Evolutionary conservation across 2,888 invertebrate species (phyloP), one percentile per base, ranked within the genome.

Genomic region (Drosophila borborema): DNA sequence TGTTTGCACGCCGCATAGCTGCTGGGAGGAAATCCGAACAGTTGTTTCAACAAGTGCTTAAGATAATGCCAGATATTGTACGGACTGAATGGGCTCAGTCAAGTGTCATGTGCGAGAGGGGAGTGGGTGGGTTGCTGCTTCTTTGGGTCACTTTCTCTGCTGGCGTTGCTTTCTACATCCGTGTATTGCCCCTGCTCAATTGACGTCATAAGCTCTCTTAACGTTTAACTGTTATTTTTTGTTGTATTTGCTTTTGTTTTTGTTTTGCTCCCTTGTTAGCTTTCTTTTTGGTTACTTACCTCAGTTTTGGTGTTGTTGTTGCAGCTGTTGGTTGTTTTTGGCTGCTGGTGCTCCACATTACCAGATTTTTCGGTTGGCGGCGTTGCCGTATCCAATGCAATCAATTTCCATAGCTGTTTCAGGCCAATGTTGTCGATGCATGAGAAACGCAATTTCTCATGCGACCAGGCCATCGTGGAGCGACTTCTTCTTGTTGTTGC

Each of bases 401-500:
- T 92, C 72, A 93, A 77, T 80, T 92, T 93, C 93, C 93, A 93
- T 58, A 93, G 81, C 80, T 93, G 92, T 80, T 92, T 91, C 60
- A 93, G 86, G 64, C 93, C 92, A 80, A 92, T 92, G 82, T 92
- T 92, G 79, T 93, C 93, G 75, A 92, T 91, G 81, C 92, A 93
- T 59, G 92, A 91, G 74, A 93, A 90, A 76, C 92, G 92, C 74
- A 93, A 78, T 89, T 92, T 92, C 70, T 93, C 93, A 84, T 92
- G 92, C 64, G 92, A 92, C 93, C 93, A 92, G 78, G 92, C 92
- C 93, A 93, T 92, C 51, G 90, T 81, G 76, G 80, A 58, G 61
- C 86, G 76, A 45, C 18, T 74, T 74, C 83, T 79, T 74, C 82
- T 74, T 56, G 80, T 66, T 68, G 56, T 20, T 49, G 31, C 61